Evolutionary conservation across 1,140 invertebrate genomes (phyloP).

Genomic region (Anadara kagoshimensis): DNA sequence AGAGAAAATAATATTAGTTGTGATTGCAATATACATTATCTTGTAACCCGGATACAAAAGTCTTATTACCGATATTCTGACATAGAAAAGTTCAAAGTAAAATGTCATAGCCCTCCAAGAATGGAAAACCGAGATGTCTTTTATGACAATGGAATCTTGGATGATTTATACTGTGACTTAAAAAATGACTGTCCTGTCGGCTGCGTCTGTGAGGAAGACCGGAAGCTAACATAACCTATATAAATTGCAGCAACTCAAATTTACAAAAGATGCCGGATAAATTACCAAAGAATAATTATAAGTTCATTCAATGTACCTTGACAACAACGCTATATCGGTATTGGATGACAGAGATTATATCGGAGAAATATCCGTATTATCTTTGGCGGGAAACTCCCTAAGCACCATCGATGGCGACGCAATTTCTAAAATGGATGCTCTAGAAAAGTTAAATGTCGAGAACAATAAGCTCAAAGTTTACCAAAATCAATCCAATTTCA

Average conservation of each 20-base stretch:
- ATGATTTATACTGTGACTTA: slow-evolving; percentile 45
- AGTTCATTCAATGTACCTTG: slow-evolving; percentile 37
- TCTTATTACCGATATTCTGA: slow-evolving; percentile 36
- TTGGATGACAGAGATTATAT: slow-evolving; percentile 35
- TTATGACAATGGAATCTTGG: slow-evolving; percentile 27
- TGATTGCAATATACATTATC: slow-evolving; percentile 43
- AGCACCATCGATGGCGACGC: slow-evolving; percentile 23
- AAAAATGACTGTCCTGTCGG: slow-evolving; percentile 39
- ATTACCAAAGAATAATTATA: slow-evolving; percentile 17
- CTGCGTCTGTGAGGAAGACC: slow-evolving; percentile 43
- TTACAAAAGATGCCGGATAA: slow-evolving; percentile 30
- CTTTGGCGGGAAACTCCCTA: slow-evolving; percentile 37
- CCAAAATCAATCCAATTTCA: slow-evolving; percentile 30
- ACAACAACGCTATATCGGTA: slow-evolving; percentile 35
- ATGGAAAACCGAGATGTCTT: slow-evolving; percentile 28
- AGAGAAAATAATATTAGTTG: slow-evolving; percentile 38
- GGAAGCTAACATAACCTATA: slow-evolving; percentile 11
- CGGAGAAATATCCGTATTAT: slow-evolving; percentile 24
- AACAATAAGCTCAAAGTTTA: slow-evolving; percentile 23
- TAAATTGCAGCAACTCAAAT: slow-evolving; percentile 36
- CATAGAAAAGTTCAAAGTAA: slow-evolving; percentile 13
- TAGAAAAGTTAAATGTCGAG: slow-evolving; percentile 23
- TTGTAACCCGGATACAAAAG: slow-evolving; percentile 15
- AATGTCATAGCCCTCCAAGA: slow-evolving; percentile 35
- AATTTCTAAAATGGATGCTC: slow-evolving; percentile 15